phyloP scores from a whole-genome alignment of 2,113 vertebrate species.

The Anolis sagrei region DNA sequence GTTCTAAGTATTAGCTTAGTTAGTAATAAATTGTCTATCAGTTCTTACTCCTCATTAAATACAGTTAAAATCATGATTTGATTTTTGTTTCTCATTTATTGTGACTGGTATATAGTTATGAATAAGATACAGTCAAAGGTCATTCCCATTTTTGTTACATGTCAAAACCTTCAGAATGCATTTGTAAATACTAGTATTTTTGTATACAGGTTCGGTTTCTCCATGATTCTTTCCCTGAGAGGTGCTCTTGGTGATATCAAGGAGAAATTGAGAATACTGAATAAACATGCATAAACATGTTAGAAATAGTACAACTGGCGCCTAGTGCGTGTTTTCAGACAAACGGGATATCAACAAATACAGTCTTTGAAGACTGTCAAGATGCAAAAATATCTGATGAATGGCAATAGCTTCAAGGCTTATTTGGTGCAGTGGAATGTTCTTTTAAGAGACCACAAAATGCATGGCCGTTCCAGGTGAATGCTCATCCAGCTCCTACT shows the following conservation, averaged over 20 bases:
- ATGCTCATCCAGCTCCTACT: no score
- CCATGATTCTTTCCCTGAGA: neutral
- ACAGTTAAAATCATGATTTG: neutral
- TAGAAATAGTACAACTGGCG: neutral
- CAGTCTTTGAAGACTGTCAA: neutral
- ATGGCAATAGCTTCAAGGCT: neutral
- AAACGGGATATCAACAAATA: no score
- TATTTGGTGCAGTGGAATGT: neutral
- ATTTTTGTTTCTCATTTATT: neutral
- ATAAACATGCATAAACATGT: neutral
- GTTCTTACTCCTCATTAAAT: neutral
- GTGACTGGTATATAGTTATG: neutral
- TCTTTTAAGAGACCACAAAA: neutral
- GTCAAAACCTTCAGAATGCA: neutral
- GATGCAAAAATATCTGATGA: neutral
- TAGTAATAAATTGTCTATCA: neutral
- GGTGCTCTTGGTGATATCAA: neutral
- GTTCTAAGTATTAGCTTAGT: neutral
- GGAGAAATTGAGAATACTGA: neutral
- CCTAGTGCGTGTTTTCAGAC: neutral
- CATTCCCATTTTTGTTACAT: neutral
- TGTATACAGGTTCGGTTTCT: neutral
- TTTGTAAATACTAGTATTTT: constrained; percentile 21
- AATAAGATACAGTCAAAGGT: neutral
- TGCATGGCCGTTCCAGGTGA: no score